Conservation (phyloP, 2,113 vertebrate genomes). For the Pyxicephalus adspersus region DNA sequence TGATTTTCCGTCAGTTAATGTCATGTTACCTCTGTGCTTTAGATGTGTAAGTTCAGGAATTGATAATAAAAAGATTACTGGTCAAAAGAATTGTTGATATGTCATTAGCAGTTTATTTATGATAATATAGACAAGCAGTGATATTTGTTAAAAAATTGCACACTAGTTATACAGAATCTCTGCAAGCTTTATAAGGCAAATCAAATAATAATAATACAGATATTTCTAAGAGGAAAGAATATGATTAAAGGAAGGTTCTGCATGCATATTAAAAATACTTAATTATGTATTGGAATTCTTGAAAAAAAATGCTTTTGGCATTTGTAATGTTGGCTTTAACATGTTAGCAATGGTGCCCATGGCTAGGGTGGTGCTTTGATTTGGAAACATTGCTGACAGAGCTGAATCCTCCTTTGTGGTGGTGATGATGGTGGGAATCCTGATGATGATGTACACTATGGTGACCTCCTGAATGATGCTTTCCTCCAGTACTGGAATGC, state of each 20-base stretch:
- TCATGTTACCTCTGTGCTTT: no score
- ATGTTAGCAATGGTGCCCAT: not conserved
- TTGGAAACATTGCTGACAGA: not conserved
- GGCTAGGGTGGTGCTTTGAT: constrained; percentile 4
- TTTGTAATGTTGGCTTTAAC: not conserved
- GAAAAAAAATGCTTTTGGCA: not conserved
- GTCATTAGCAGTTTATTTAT: not conserved
- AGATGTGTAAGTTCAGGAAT: no score
- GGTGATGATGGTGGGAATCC: not conserved
- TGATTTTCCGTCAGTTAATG: no score
- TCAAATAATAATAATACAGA: no score
- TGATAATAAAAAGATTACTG: no score
- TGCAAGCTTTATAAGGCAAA: no score
- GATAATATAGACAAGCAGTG: constrained; percentile 1
- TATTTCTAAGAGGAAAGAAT: not conserved
- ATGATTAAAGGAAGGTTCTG: not conserved
- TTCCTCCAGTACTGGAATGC: not conserved
- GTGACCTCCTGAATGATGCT: constrained; percentile 9
- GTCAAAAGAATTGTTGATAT: no score
- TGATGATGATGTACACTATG: constrained; percentile 1
- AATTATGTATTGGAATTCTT: not conserved
- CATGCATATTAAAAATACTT: not conserved
- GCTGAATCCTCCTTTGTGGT: not conserved
- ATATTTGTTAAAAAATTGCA: not conserved
- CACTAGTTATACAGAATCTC: not conserved